These are phyloP conservation scores for Hypomecis atomaria DNA, from an alignment of 2,888 invertebrate species.

Conservation along the genomic window DNA sequence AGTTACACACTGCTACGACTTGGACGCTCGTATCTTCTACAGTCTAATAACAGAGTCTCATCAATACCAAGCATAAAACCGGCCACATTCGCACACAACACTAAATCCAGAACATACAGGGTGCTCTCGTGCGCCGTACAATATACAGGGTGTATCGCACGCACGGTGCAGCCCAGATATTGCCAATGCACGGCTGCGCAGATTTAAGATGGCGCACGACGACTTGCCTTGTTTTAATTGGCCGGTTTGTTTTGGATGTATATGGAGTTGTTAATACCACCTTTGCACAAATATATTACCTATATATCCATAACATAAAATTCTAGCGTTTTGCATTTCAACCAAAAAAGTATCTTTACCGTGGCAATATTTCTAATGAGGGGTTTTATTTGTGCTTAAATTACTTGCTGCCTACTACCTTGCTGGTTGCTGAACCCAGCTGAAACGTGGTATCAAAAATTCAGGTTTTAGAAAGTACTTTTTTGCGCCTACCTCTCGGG, in stretches of 20 bases:
- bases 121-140: constrained; percentile 20
- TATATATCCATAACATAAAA: no score
- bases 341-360: no score
- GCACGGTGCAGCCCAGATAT: constrained; percentile 75
- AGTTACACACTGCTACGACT: no score
- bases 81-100: constrained; percentile 14
- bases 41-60: constrained; percentile 13
- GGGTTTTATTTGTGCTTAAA: no score
- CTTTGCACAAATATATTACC: no score
- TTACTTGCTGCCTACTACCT: no score
- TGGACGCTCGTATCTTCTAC: background rate
- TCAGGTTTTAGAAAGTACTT: no score
- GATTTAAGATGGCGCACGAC: constrained; percentile 82
- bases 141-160: constrained; percentile 59
- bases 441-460: no score
- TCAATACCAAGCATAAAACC: constrained; percentile 26
- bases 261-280: constrained; percentile 54
- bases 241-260: constrained; percentile 55
- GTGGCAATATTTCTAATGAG: no score
- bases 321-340: no score
- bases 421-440: no score
- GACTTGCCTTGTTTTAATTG: constrained; percentile 84
- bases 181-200: constrained; percentile 78
- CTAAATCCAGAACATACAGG: constrained; percentile 30
- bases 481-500: no score